Evolutionary conservation across 2,888 invertebrate genomes (phyloP).

Genomic region (Entomobrya multifasciata): DNA sequence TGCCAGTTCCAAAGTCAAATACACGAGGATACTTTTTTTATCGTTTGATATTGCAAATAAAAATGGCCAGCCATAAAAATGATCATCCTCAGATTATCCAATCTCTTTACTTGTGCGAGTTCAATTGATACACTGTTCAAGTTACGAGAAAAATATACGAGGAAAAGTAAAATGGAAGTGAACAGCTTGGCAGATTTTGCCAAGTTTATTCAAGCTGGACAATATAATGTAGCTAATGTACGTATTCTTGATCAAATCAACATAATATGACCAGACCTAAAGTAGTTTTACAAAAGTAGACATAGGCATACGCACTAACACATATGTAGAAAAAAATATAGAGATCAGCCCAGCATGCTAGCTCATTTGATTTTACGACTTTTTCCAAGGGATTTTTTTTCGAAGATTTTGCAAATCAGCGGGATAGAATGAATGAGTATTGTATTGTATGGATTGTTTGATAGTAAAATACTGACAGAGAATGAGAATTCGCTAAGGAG

Average conservation of each 20-base stretch:
- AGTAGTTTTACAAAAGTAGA: no score
- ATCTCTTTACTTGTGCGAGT: background rate
- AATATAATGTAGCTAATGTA: no score
- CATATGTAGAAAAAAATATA: no score
- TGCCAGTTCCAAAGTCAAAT: background rate
- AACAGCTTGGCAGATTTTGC: background rate
- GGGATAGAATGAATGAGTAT: background rate
- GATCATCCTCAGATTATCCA: background rate
- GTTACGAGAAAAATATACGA: background rate
- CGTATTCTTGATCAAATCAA: no score
- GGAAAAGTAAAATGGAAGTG: background rate
- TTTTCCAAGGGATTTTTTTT: background rate
- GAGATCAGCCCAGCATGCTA: background rate
- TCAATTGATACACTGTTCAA: background rate
- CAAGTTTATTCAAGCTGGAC: no score
- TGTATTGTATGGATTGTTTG: no score
- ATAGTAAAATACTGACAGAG: no score
- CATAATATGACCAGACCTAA: no score
- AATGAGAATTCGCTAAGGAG: no score
- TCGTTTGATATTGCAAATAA: slow-evolving; percentile 9
- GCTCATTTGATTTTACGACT: background rate
- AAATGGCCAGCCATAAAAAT: slow-evolving; percentile 11
- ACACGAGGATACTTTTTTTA: background rate
- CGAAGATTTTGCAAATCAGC: background rate
- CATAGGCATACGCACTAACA: no score